Conservation (phyloP, 2,888 invertebrate species). For the Drosophila mulleri region DNA sequence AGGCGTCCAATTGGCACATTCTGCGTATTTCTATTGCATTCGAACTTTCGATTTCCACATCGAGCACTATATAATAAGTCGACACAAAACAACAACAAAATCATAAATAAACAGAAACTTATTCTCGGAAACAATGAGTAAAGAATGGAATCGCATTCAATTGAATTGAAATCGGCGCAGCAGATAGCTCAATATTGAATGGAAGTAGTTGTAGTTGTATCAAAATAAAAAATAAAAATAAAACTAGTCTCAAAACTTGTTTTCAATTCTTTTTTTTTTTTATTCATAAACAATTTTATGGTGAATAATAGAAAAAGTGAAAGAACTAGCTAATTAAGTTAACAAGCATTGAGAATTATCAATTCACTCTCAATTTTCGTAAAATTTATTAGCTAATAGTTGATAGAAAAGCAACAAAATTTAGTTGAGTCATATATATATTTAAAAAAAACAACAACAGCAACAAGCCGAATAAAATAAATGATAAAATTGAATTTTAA, state of each 20-base stretch:
- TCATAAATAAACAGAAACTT: conserved; percentile 33
- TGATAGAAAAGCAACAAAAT: too few species aligned
- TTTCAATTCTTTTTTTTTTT: background rate
- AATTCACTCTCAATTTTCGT: background rate
- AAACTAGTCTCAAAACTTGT: conserved; percentile 7
- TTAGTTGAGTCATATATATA: too few species aligned
- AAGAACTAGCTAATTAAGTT: background rate
- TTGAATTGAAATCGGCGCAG: conserved; percentile 31
- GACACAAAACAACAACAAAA: background rate
- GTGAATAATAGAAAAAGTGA: conserved; percentile 3
- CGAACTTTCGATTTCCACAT: conserved; percentile 67
- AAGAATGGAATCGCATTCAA: conserved; percentile 12
- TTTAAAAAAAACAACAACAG: too few species aligned
- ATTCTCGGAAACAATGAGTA: conserved; percentile 32
- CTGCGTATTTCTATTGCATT: conserved; percentile 30
- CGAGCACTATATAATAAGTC: conserved; percentile 10
- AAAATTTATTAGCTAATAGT: background rate
- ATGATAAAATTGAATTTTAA: too few species aligned
- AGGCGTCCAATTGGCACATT: conserved; percentile 42
- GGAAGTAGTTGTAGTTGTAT: conserved; percentile 22
- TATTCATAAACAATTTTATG: background rate
- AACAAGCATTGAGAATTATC: background rate
- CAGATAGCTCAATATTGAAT: conserved; percentile 34
- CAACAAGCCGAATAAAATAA: too few species aligned
- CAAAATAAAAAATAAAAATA: background rate